Evolutionary conservation across 1,140 invertebrate genomes (phyloP).

Genomic region (Atta texana): DNA sequence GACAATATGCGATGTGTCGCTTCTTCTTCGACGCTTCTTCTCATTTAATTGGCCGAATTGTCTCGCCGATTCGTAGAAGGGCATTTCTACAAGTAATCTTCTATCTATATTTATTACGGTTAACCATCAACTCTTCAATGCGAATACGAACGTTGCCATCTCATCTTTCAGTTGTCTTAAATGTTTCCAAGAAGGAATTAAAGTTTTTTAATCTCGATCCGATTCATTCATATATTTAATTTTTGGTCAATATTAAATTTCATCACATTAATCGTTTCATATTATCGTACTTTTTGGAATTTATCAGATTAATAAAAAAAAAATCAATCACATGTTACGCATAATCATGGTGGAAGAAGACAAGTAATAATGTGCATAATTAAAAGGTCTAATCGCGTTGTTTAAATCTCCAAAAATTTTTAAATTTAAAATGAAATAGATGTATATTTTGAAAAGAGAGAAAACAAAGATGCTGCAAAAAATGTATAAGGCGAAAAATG

Average conservation of each 20-base stretch:
- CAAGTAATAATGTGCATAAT: no score
- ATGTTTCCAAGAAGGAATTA: conserved; percentile 1
- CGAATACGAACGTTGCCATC: neutral
- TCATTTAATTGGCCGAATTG: conserved; percentile 76
- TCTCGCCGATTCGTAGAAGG: conserved; percentile 24
- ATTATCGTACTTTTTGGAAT: neutral
- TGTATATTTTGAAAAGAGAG: no score
- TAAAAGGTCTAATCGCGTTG: no score
- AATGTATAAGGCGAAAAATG: no score
- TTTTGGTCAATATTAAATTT: neutral
- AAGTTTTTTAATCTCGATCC: neutral
- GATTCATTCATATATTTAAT: neutral
- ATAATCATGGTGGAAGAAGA: no score
- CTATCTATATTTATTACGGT: conserved; percentile 42
- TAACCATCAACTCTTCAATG: conserved; percentile 4
- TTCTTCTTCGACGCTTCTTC: conserved; percentile 27
- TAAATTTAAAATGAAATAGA: no score
- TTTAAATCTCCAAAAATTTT: no score
- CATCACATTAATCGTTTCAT: neutral
- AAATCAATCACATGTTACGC: neutral
- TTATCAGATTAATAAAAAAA: neutral
- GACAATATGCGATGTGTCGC: neutral
- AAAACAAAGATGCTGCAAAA: no score
- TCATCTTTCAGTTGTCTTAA: neutral
- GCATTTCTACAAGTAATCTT: neutral